Percentiles rank a stretch among this genome's conserved stretches.
These are phyloP conservation scores for Amphibalanus amphitrite DNA, from an alignment of 1,140 invertebrate species.

Conservation along the genomic window DNA sequence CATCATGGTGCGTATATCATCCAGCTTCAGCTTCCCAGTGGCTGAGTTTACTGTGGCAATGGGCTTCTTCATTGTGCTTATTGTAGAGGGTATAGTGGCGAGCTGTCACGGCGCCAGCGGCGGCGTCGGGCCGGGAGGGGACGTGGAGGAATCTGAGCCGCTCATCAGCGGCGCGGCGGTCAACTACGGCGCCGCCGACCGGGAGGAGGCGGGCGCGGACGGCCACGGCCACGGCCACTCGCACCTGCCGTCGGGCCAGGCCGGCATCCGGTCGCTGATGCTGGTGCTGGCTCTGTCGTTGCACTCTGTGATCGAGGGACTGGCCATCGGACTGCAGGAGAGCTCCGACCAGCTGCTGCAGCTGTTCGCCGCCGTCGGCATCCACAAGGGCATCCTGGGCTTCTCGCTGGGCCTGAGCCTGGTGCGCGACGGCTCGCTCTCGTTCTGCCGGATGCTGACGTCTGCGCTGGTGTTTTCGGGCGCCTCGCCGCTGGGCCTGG, in stretches of 20 bases:
- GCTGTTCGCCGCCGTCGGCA: constrained; percentile 37
- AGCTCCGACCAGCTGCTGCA: constrained; percentile 26
- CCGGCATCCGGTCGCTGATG: constrained; percentile 29
- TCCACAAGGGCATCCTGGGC: constrained; percentile 42
- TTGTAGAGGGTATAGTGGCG: constrained; percentile 36
- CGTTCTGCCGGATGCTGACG: constrained; percentile 29
- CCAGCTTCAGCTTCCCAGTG: constrained; percentile 29
- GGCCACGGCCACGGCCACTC: constrained; percentile 12
- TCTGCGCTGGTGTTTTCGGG: constrained; percentile 42
- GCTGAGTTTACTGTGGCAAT: constrained; percentile 36
- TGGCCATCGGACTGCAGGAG: constrained; percentile 37
- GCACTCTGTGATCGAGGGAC: constrained; percentile 38
- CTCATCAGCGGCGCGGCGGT: too few species aligned
- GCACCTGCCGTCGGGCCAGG: constrained; percentile 22
- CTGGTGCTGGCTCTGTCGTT: constrained; percentile 33
- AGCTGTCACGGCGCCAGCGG: background rate
- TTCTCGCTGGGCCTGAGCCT: constrained; percentile 42
- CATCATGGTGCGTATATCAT: constrained; percentile 18
- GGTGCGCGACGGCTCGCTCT: constrained; percentile 41
- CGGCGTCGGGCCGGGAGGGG: background rate
- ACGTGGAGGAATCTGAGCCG: too few species aligned
- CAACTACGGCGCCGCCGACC: too few species aligned
- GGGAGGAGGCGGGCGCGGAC: background rate
- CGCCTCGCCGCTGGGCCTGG: constrained; percentile 51
- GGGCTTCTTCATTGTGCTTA: constrained; percentile 40